Conservation (phyloP, 2,113 vertebrate genomes). For the Oplegnathus fasciatus region DNA sequence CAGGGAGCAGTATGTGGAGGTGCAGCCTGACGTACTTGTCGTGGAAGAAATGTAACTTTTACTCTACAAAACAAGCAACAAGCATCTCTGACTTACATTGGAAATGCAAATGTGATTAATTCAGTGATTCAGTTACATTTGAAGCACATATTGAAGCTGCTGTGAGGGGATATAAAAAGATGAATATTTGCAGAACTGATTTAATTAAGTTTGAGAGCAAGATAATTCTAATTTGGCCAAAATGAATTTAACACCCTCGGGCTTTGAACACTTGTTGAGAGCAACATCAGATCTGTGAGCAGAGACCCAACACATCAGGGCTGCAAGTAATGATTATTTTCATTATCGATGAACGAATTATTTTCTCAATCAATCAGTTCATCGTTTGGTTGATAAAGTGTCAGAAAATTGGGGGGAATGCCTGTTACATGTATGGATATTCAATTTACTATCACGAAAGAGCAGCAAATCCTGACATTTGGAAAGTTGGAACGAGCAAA, state of each 20-base stretch:
- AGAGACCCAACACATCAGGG: not conserved
- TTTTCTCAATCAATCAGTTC: not conserved
- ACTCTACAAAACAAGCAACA: not conserved
- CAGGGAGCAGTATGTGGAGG: not conserved
- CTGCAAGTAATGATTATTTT: not conserved
- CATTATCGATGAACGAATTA: not conserved
- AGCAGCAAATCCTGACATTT: not conserved
- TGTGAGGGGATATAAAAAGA: not conserved
- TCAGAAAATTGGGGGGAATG: not conserved
- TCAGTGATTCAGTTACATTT: not conserved
- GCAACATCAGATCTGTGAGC: not conserved
- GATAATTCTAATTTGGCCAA: not conserved
- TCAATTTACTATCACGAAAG: not conserved
- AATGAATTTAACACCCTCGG: not conserved
- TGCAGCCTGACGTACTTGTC: not conserved
- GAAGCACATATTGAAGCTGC: not conserved
- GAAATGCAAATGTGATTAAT: not conserved
- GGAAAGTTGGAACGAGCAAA: not conserved
- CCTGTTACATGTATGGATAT: not conserved
- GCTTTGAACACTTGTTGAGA: not conserved
- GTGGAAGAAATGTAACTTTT: not conserved
- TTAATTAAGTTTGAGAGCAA: not conserved
- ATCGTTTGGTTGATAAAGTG: not conserved
- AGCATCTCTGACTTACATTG: not conserved
- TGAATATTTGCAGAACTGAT: not conserved